Conservation (phyloP, 1,140 invertebrate genomes). For the Megathymus violae region DNA sequence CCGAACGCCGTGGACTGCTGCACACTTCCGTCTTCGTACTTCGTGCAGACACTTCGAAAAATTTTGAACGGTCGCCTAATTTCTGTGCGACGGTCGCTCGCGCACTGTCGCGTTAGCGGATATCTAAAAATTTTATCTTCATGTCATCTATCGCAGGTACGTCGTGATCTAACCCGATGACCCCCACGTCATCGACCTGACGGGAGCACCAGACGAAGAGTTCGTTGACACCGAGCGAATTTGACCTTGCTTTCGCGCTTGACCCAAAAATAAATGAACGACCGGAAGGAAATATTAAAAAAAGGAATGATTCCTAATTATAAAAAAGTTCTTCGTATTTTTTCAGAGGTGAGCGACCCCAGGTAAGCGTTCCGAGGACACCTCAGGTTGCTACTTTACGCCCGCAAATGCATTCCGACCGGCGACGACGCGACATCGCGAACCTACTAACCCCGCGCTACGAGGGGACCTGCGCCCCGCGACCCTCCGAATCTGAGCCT, state of each 20-base stretch:
- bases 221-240: constrained; percentile 78
- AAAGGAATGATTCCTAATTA: not conserved
- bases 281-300: constrained; percentile 14
- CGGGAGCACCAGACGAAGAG: constrained; percentile 69
- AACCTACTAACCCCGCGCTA: constrained; percentile 80
- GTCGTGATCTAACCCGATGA: constrained; percentile 54
- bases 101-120: constrained; percentile 41
- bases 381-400: constrained; percentile 80
- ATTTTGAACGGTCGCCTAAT: constrained; percentile 40
- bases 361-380: constrained; percentile 76
- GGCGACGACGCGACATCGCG: constrained; percentile 79
- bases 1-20: constrained; percentile 58
- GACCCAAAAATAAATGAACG: constrained; percentile 58
- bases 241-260: constrained; percentile 76
- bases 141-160: not conserved
- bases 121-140: constrained; percentile 5
- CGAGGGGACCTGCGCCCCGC: constrained; percentile 74
- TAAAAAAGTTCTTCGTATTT: constrained; percentile 42
- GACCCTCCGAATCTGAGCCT: too few relatives aligned
- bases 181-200: constrained; percentile 78
- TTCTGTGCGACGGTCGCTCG: constrained; percentile 48
- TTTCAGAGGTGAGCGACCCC: constrained; percentile 67
- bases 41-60: constrained; percentile 64
- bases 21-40: constrained; percentile 75
- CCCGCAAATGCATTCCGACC: constrained; percentile 82